phyloP scores from a whole-genome alignment of 2,888 invertebrate genomes.

The Panzeria rudis region DNA sequence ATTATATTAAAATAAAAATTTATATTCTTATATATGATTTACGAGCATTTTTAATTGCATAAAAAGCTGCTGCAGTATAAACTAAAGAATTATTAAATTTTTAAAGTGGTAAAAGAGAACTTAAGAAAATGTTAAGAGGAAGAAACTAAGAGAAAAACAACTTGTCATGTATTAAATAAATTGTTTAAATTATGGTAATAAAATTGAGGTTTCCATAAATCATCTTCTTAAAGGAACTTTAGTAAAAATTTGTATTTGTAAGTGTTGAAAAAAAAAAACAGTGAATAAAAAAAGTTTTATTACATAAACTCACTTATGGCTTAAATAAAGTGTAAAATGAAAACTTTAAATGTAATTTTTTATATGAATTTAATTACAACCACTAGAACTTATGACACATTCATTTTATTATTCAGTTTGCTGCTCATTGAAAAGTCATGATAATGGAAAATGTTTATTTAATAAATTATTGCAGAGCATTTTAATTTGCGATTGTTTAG shows the following conservation, averaged over 20 bases:
- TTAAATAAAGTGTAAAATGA: background rate
- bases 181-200: constrained; percentile 3
- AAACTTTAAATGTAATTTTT: background rate
- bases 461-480: background rate
- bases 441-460: background rate
- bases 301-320: background rate
- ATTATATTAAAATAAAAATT: constrained; percentile 39
- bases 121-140: constrained; percentile 12
- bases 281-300: background rate
- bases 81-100: background rate
- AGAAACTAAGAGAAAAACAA: background rate
- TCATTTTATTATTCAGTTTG: background rate
- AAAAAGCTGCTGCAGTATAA: background rate
- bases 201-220: constrained; percentile 15
- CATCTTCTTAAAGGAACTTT: background rate
- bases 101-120: constrained; percentile 4
- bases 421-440: background rate
- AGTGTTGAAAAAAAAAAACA: background rate
- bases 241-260: background rate
- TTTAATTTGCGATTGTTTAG: background rate
- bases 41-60: constrained; percentile 48
- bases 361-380: constrained; percentile 5
- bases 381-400: background rate
- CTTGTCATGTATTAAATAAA: constrained; percentile 21
- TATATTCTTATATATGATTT: constrained; percentile 53